These are phyloP conservation scores for Apogon talboti DNA, from an alignment of 2,797 vertebrate genomes.

Conservation along the genomic window DNA sequence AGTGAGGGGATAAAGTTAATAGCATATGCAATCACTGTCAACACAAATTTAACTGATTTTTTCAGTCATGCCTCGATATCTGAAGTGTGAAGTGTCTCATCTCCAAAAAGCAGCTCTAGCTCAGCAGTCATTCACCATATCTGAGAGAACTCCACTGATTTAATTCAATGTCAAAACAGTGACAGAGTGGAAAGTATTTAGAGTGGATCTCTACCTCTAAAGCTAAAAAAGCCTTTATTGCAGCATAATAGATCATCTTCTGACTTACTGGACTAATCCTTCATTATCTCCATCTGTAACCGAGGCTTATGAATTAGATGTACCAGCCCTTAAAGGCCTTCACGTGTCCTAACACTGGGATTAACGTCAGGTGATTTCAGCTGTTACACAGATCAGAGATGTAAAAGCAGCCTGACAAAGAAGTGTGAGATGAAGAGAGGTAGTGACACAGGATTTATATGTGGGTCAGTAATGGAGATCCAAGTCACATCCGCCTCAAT, in stretches of 20 bases:
- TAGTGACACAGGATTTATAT: conserved; percentile 27
- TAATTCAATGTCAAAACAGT: conserved; percentile 4
- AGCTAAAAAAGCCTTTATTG: conserved; percentile 31
- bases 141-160: neutral
- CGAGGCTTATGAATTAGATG: conserved; percentile 60
- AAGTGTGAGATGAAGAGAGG: conserved; percentile 2
- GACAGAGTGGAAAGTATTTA: neutral
- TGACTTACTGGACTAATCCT: conserved; percentile 63
- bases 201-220: conserved; percentile 1
- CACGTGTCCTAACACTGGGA: conserved; percentile 39
- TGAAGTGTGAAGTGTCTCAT: neutral
- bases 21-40: too few relatives aligned
- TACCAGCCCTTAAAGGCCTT: conserved; percentile 27
- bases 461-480: conserved; percentile 53
- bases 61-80: too few relatives aligned
- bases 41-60: too few relatives aligned
- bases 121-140: neutral
- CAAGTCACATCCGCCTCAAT: neutral
- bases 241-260: conserved; percentile 36
- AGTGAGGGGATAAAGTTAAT: neutral
- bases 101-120: too few relatives aligned
- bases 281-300: conserved; percentile 64
- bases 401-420: conserved; percentile 33
- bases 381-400: conserved; percentile 41
- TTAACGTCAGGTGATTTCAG: conserved; percentile 62